phyloP scores from a whole-genome alignment of 2,113 vertebrate species.

The Callocephalon fimbriatum region DNA sequence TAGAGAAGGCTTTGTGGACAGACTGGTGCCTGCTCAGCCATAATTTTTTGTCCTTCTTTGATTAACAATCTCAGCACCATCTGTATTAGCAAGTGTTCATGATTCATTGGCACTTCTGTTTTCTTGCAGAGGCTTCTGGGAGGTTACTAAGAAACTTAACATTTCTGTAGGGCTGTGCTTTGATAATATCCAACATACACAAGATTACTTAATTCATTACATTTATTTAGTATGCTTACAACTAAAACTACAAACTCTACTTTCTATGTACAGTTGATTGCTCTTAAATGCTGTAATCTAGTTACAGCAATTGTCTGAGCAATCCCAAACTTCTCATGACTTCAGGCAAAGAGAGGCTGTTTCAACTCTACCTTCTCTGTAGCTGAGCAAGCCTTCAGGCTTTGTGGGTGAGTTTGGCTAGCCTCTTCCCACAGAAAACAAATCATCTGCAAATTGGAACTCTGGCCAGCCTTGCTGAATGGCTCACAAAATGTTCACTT shows the following conservation, averaged over 20 bases:
- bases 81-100: not conserved
- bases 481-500: slow-evolving; percentile 13
- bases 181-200: not conserved
- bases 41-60: not conserved
- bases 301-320: not conserved
- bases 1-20: not conserved
- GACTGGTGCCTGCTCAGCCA: not conserved
- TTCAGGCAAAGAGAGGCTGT: not conserved
- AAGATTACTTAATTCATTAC: not conserved
- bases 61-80: not conserved
- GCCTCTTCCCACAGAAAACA: not conserved
- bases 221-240: not conserved
- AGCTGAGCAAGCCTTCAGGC: not conserved
- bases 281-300: not conserved
- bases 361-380: not conserved
- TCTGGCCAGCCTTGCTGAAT: slow-evolving; percentile 3
- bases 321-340: not conserved
- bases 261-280: not conserved
- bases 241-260: not conserved
- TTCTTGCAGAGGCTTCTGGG: not conserved
- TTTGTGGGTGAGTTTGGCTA: not conserved
- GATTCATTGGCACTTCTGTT: not conserved
- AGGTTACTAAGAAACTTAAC: not conserved
- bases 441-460: slow-evolving; percentile 25
- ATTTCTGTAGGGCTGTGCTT: not conserved